Percentiles rank a stretch among this genome's conserved stretches.
Conservation (phyloP, 2,797 vertebrate species). For the Craterocephalus amniculus region DNA sequence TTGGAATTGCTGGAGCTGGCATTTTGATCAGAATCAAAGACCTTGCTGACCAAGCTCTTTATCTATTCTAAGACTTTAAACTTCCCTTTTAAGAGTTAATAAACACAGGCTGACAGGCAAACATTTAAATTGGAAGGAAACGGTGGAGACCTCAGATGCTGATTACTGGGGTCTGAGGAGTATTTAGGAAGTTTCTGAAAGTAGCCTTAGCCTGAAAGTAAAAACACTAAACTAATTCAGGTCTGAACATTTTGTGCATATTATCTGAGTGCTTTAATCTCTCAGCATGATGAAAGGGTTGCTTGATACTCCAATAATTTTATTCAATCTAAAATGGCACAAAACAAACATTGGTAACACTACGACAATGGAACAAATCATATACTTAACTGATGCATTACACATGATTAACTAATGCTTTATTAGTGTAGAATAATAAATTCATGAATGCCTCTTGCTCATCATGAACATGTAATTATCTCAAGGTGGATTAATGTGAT, state of each 20-base stretch:
- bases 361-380: too few species aligned
- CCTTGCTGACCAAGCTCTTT: not conserved
- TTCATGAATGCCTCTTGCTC: too few species aligned
- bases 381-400: too few species aligned
- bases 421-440: too few species aligned
- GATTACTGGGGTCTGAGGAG: constrained; percentile 1
- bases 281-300: not conserved
- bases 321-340: not conserved
- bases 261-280: not conserved
- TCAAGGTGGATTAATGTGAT: too few species aligned
- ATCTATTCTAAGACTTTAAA: too few species aligned
- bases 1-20: not conserved
- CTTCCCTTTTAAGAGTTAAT: not conserved
- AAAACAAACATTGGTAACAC: not conserved
- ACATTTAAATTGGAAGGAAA: not conserved
- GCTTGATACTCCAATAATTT: not conserved
- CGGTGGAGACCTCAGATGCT: not conserved
- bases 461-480: too few species aligned
- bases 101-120: not conserved
- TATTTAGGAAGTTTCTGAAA: constrained; percentile 8
- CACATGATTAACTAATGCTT: too few species aligned
- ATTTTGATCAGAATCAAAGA: not conserved
- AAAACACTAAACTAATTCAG: constrained; percentile 5
- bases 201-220: not conserved
- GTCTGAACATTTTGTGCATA: not conserved